phyloP scores from a whole-genome alignment of 1,140 invertebrate species.

The Eueides isabella region DNA sequence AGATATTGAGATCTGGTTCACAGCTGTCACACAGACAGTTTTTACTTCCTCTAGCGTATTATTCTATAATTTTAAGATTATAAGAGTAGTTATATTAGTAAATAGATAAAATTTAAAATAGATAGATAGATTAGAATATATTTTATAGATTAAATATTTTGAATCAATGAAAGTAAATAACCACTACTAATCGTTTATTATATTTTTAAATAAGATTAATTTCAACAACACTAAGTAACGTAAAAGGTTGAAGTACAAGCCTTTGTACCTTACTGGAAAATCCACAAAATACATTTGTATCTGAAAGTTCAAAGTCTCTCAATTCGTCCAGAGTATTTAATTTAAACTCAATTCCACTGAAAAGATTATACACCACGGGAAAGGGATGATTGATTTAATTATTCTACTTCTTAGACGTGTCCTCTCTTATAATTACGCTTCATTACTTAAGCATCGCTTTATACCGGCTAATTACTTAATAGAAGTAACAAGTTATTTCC shows the following conservation, averaged over 20 bases:
- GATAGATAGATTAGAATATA: too few species aligned
- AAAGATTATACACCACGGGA: slow-evolving; percentile 77
- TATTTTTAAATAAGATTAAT: background rate
- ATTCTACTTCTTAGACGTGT: slow-evolving; percentile 76
- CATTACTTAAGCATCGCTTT: slow-evolving; percentile 81
- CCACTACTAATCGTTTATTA: background rate
- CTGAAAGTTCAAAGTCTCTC: slow-evolving; percentile 43
- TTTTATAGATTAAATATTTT: too few species aligned
- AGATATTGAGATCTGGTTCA: too few species aligned
- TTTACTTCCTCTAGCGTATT: too few species aligned
- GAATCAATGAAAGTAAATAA: too few species aligned
- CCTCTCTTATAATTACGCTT: slow-evolving; percentile 79
- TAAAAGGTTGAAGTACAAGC: background rate
- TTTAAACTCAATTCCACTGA: slow-evolving; percentile 73
- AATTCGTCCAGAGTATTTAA: slow-evolving; percentile 62
- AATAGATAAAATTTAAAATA: too few species aligned
- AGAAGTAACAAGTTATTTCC: slow-evolving; percentile 80
- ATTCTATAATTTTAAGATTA: too few species aligned
- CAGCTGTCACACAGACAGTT: too few species aligned
- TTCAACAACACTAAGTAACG: background rate
- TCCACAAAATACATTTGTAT: slow-evolving; percentile 35
- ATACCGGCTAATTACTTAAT: slow-evolving; percentile 80
- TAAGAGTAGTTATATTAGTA: too few species aligned
- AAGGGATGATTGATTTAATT: slow-evolving; percentile 81
- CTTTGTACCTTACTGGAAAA: slow-evolving; percentile 12